These are phyloP conservation scores for Agonopterix subpropinquella DNA, from an alignment of 2,888 invertebrate genomes.

Conservation along the genomic window DNA sequence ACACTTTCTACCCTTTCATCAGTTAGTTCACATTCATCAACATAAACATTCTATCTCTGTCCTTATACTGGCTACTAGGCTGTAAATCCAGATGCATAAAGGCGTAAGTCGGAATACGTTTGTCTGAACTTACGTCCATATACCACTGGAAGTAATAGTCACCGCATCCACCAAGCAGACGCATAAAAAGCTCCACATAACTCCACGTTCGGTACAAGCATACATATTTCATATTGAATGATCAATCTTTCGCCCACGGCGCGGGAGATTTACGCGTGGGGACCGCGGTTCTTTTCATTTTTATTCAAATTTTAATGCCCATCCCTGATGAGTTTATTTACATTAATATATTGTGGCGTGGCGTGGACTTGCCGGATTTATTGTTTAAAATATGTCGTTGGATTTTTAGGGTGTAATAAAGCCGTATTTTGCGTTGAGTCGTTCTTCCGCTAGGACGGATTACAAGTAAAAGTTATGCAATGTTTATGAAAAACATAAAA, in stretches of 20 bases:
- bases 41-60: too few relatives aligned
- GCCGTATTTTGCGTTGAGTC: too few relatives aligned
- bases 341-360: conserved; percentile 17
- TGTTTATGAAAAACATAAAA: too few relatives aligned
- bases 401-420: too few relatives aligned
- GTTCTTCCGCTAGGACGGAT: too few relatives aligned
- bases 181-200: background rate
- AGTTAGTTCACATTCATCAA: too few relatives aligned
- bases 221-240: conserved; percentile 50
- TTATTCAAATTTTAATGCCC: conserved; percentile 47
- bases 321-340: conserved; percentile 43
- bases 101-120: too few relatives aligned
- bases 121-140: too few relatives aligned
- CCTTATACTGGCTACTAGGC: too few relatives aligned
- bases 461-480: too few relatives aligned
- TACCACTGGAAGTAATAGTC: background rate
- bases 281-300: conserved; percentile 39
- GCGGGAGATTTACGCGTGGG: conserved; percentile 38
- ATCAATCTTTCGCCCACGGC: conserved; percentile 61
- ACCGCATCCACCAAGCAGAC: background rate
- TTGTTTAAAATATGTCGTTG: conserved; percentile 3
- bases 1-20: too few relatives aligned
- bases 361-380: conserved; percentile 4
- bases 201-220: conserved; percentile 3
- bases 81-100: too few relatives aligned